Percentiles rank a stretch among this genome's conserved stretches.
Conservation (phyloP, 2,888 invertebrate species). For the Drosophila melanocephala region DNA sequence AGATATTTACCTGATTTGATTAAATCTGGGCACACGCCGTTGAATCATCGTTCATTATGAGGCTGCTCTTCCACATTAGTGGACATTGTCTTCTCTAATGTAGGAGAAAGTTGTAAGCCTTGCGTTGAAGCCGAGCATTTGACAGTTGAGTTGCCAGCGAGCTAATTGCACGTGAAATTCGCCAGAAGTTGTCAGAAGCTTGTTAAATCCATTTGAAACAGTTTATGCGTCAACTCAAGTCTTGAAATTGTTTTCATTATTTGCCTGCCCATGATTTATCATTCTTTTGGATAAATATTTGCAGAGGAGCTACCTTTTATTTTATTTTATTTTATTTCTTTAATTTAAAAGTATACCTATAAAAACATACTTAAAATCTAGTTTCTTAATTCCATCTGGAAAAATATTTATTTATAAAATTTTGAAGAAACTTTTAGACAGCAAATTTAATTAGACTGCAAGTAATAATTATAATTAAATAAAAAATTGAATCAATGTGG, state of each 20-base stretch:
- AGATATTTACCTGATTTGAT: conserved; percentile 85
- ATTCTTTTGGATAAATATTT: not conserved
- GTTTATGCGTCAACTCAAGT: conserved; percentile 1
- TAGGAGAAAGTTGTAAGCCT: not conserved
- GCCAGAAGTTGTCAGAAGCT: conserved; percentile 2
- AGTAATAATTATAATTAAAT: not conserved
- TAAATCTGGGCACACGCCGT: conserved; percentile 68
- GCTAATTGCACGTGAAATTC: conserved; percentile 34
- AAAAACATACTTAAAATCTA: too few species aligned
- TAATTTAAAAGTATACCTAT: not conserved
- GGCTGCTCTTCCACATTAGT: conserved; percentile 34
- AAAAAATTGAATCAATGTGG: not conserved
- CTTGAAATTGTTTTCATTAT: not conserved
- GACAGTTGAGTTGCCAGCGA: conserved; percentile 8
- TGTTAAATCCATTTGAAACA: not conserved
- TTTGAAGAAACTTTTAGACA: not conserved
- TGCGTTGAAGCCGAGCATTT: not conserved
- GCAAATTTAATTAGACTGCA: not conserved
- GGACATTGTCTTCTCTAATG: not conserved
- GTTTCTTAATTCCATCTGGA: not conserved
- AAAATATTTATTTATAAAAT: too few species aligned
- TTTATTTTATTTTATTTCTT: not conserved
- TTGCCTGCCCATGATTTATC: not conserved
- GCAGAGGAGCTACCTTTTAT: accelerated
- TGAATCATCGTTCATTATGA: conserved; percentile 29